phyloP scores from a whole-genome alignment of 2,888 invertebrate genomes.

The Tenthredo livida region DNA sequence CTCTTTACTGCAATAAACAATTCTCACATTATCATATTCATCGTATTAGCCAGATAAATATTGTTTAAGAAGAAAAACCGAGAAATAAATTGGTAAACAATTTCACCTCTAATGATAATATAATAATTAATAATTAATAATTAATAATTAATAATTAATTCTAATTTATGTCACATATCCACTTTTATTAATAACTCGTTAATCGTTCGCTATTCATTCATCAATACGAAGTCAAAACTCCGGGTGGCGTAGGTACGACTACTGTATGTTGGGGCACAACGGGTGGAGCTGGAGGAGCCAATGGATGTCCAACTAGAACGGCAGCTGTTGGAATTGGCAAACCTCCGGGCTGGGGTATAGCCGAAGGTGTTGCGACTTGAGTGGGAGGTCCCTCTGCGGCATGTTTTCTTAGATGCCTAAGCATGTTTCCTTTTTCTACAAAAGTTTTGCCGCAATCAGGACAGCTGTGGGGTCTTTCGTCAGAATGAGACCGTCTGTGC shows the following conservation, averaged over 20 bases:
- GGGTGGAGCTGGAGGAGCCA: constrained; percentile 71
- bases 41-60: not conserved
- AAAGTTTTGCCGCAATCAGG: constrained; percentile 88
- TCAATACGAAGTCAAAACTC: constrained; percentile 80
- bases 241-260: constrained; percentile 80
- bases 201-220: constrained; percentile 36
- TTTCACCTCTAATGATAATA: constrained; percentile 21
- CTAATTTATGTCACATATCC: constrained; percentile 46
- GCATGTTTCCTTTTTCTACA: constrained; percentile 89
- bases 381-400: constrained; percentile 79
- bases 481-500: constrained; percentile 90
- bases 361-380: constrained; percentile 74
- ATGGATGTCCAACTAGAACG: constrained; percentile 74
- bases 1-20: not conserved
- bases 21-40: not conserved
- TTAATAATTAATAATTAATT: constrained; percentile 21
- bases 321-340: constrained; percentile 72
- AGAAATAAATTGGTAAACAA: not conserved
- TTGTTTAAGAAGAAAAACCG: not conserved
- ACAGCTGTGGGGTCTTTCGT: constrained; percentile 82
- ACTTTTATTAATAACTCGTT: constrained; percentile 15
- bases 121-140: constrained; percentile 4
- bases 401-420: constrained; percentile 88
- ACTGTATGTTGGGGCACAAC: constrained; percentile 79
- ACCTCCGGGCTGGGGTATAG: constrained; percentile 74